Conservation (phyloP, 2,888 invertebrate genomes). For the Buathra laborator region DNA sequence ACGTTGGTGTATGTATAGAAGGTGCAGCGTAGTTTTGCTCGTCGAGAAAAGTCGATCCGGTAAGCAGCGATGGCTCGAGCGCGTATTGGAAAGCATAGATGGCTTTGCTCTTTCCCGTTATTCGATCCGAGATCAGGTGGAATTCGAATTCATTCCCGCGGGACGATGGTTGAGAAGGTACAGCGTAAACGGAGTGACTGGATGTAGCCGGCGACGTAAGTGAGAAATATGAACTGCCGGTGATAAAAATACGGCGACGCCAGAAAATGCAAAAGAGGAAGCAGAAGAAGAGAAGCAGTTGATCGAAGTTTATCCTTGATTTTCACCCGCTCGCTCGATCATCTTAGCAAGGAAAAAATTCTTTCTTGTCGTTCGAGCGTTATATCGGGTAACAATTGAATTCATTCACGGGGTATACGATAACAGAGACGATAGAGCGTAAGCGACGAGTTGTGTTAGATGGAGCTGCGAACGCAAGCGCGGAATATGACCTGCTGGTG, state of each 20-base stretch:
- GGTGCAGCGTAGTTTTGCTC: neutral
- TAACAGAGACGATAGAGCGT: neutral
- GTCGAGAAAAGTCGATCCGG: conserved; percentile 1
- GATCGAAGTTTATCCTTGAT: conserved; percentile 31
- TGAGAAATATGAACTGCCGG: conserved; percentile 43
- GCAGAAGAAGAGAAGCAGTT: neutral
- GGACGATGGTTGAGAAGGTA: conserved; percentile 5
- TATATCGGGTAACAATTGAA: conserved; percentile 36
- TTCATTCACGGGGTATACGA: conserved; percentile 21
- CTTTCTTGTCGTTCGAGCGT: neutral
- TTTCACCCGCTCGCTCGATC: conserved; percentile 7
- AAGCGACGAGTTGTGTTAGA: neutral
- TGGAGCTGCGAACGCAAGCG: conserved; percentile 38
- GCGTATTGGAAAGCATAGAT: conserved; percentile 20
- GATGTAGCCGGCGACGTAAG: conserved; percentile 33
- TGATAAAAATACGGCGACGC: neutral
- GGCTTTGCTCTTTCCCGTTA: conserved; percentile 3
- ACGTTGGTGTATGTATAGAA: neutral
- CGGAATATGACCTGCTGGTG: conserved; percentile 17
- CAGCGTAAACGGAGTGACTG: neutral
- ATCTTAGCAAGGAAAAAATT: neutral
- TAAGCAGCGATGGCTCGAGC: neutral
- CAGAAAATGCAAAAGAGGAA: neutral
- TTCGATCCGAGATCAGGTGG: conserved; percentile 29
- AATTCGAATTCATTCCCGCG: conserved; percentile 45